Evolutionary conservation across 2,797 vertebrate species (phyloP).

Genomic region (Gobio occitaniae): DNA sequence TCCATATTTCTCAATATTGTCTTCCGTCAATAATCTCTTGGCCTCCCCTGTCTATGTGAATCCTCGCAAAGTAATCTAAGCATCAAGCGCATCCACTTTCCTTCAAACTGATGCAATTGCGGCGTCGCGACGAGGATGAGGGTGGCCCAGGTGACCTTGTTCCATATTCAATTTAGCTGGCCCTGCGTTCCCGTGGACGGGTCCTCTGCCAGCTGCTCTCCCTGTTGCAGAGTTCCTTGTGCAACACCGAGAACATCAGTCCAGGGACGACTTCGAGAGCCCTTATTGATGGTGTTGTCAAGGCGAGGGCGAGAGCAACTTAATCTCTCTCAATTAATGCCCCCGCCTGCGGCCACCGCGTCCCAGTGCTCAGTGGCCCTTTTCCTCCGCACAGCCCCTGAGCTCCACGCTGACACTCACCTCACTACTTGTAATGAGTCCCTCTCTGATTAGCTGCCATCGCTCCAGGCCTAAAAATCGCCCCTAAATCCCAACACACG

Average conservation of each 20-base stretch:
- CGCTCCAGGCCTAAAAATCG: neutral
- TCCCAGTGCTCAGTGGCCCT: constrained; percentile 47
- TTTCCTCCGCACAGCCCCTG: constrained; percentile 25
- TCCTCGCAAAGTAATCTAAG: constrained; percentile 38
- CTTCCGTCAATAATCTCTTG: constrained; percentile 38
- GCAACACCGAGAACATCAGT: constrained; percentile 59
- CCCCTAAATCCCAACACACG: constrained; percentile 26
- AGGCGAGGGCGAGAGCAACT: constrained; percentile 49
- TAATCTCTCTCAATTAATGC: constrained; percentile 66
- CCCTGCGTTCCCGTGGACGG: constrained; percentile 34
- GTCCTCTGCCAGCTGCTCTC: constrained; percentile 36
- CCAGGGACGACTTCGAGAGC: constrained; percentile 53
- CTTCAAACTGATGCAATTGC: constrained; percentile 35
- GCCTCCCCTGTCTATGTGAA: constrained; percentile 24
- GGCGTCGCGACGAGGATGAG: neutral
- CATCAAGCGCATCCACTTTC: constrained; percentile 25
- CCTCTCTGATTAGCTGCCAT: constrained; percentile 39
- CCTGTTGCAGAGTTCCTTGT: constrained; percentile 45
- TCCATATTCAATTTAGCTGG: constrained; percentile 53
- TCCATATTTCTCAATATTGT: constrained; percentile 35
- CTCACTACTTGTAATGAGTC: constrained; percentile 60
- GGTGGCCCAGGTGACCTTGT: constrained; percentile 45
- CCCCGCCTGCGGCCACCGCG: constrained; percentile 43
- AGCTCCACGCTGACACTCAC: constrained; percentile 46
- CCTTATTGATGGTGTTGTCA: constrained; percentile 61